Evolutionary conservation across 2,113 vertebrate genomes (phyloP), one percentile per base, ranked within the genome.

Genomic region (Cyanistes caeruleus): DNA sequence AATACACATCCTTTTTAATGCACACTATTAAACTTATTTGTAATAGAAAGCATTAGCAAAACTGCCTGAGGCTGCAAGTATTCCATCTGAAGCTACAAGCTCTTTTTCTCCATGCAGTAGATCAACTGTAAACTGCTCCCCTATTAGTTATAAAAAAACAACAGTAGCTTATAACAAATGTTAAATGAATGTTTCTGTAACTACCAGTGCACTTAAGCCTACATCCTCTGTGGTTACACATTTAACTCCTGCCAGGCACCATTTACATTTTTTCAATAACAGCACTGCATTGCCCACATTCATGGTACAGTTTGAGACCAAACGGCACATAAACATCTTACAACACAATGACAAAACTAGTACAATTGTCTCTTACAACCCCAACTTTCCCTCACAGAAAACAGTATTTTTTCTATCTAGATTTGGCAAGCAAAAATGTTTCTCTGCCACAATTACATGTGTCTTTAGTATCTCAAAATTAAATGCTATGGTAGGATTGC

Each of bases 111-210:
- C 78, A 31, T 11, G 72, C 69, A 83, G 58, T 60, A 92, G 51
- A 70, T 95, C 72, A 79, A 49, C 78, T 88, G 39, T 31, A 89
- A 97, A 97, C n/a, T 89, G 53, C 52, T 97, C 93, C 78, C 86
- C 30, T 67, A 84, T 86, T 78, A 93, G 37, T 95, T 94, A 93
- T 96, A 85, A 98, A 97, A 90, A 93, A 41, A 8, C 37, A 96
- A 84, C 58, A 95, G 52, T 10, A 84, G 72, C 15, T 58, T 94
- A 30, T 82, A 97, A 87, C 60, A 94, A 93, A 95, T 39, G 41
- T 84, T 94, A 96, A 95, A 85, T 33, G 33, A 95, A 60, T 76
- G 60, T 4, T 94, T 93, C 90, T 87, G 20, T 65, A 96, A 84
- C 64, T 93, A 78, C 43, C 33, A 73, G 48, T 41, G 76, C 28